Percentiles rank a stretch among this genome's conserved stretches.
Conservation (phyloP, 2,797 vertebrate genomes). For the Platalea minor region DNA sequence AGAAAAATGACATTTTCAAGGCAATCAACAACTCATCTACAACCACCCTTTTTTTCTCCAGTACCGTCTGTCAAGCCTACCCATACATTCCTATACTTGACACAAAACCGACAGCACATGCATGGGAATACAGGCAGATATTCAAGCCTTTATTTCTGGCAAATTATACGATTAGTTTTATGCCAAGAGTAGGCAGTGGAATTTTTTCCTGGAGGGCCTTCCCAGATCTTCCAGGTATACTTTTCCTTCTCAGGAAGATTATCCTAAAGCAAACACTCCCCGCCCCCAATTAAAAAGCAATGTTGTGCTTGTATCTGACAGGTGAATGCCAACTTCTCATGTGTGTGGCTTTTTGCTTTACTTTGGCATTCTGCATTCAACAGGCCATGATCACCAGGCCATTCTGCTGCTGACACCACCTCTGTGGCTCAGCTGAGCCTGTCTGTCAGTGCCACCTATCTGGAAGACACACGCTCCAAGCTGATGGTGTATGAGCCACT, state of each 20-base stretch:
- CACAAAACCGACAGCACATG: conserved; percentile 19
- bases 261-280: not conserved
- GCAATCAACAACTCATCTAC: conserved; percentile 40
- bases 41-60: not conserved
- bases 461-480: not conserved
- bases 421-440: not conserved
- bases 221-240: not conserved
- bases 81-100: conserved; percentile 14
- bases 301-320: not conserved
- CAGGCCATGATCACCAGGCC: not conserved
- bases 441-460: not conserved
- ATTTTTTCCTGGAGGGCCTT: conserved; percentile 2
- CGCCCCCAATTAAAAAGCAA: not conserved
- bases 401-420: not conserved
- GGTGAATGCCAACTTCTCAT: not conserved
- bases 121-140: not conserved
- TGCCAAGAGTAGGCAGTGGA: not conserved
- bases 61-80: conserved; percentile 19
- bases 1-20: conserved; percentile 49
- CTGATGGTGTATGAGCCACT: not conserved
- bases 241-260: conserved; percentile 3
- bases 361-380: not conserved
- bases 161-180: not conserved
- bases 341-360: not conserved
- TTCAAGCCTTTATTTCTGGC: conserved; percentile 33